phyloP scores from a whole-genome alignment of 2,888 invertebrate species.

The Drosophila niveifrons region DNA sequence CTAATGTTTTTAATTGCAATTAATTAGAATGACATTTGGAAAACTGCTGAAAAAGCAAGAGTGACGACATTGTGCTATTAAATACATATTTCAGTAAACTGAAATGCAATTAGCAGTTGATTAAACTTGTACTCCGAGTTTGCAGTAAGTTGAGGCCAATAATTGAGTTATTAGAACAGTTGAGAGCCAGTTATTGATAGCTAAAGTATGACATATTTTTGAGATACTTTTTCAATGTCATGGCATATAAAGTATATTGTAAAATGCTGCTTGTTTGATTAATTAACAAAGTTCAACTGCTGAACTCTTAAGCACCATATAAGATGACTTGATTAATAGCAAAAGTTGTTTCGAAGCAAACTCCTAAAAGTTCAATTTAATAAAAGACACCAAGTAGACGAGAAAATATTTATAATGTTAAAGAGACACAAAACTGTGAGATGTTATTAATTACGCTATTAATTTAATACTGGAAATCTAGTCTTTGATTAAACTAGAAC shows the following conservation, averaged over 20 bases:
- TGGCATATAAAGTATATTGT: neutral
- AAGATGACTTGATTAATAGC: neutral
- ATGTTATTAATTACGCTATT: neutral
- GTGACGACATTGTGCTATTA: constrained; percentile 20
- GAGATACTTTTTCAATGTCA: neutral
- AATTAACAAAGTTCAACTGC: neutral
- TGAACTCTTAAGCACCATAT: neutral
- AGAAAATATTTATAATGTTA: neutral
- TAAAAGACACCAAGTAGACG: neutral
- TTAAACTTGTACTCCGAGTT: constrained; percentile 4
- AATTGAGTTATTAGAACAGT: neutral
- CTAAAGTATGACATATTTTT: neutral
- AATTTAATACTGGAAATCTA: neutral
- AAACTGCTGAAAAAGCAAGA: constrained; percentile 29
- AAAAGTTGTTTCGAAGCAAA: neutral
- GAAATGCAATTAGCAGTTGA: constrained; percentile 32
- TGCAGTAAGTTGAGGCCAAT: neutral
- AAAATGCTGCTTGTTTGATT: neutral
- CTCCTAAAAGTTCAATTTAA: neutral
- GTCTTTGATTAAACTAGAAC: neutral
- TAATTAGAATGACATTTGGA: constrained; percentile 67
- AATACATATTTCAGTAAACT: constrained; percentile 14
- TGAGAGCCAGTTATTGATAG: constrained; percentile 5
- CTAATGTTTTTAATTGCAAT: constrained; percentile 62
- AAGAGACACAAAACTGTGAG: neutral